phyloP scores from a whole-genome alignment of 2,797 vertebrate genomes.

The Brachyalestes nurse region DNA sequence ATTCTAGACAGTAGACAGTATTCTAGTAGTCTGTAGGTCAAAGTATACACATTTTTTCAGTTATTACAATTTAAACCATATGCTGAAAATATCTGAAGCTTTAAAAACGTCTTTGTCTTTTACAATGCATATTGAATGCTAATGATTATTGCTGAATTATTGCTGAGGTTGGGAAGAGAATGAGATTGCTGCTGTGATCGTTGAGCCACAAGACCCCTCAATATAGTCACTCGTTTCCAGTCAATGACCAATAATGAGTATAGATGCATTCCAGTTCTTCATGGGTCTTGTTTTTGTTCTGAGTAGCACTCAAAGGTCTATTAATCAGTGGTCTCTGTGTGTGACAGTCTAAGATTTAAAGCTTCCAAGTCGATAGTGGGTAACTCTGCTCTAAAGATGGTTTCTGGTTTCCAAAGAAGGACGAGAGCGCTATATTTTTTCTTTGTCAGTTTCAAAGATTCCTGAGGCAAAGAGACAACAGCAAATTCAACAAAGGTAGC shows the following conservation, averaged over 20 bases:
- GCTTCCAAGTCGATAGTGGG: background rate
- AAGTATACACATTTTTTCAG: no score
- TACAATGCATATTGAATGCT: slow-evolving; percentile 37
- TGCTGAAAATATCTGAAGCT: background rate
- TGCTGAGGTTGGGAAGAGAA: slow-evolving; percentile 38
- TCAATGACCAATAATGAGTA: slow-evolving; percentile 58
- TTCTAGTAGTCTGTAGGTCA: no score
- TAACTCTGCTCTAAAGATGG: background rate
- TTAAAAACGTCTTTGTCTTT: slow-evolving; percentile 9
- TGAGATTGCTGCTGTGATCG: background rate
- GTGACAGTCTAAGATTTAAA: slow-evolving; percentile 27
- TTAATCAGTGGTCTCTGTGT: slow-evolving; percentile 37
- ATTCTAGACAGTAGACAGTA: no score
- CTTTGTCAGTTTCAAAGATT: slow-evolving; percentile 2
- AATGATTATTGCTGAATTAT: slow-evolving; percentile 41
- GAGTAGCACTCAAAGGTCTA: slow-evolving; percentile 35
- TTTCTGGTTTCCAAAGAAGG: slow-evolving; percentile 4
- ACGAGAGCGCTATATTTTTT: background rate
- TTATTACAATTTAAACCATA: no score
- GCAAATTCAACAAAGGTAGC: background rate
- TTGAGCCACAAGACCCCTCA: slow-evolving; percentile 25
- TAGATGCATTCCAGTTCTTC: slow-evolving; percentile 48
- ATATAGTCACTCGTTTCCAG: slow-evolving; percentile 35
- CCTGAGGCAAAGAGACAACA: background rate
- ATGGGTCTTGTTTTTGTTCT: slow-evolving; percentile 27